Percentiles rank a stretch among this genome's conserved stretches.
Conservation (phyloP, 2,113 vertebrate species). For the Protobothrops flavoviridis region DNA sequence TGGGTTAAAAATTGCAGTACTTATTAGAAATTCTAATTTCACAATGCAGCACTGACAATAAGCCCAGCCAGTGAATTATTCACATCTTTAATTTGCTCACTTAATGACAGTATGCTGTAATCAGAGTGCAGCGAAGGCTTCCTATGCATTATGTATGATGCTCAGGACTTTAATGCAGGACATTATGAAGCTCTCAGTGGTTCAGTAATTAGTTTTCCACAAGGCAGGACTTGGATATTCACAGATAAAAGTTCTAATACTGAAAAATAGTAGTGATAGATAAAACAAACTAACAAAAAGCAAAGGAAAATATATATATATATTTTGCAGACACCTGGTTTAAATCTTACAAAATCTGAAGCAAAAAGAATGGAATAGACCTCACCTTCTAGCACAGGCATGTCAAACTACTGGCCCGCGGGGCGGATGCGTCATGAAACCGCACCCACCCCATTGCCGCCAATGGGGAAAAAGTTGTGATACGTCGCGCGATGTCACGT, state of each 20-base stretch:
- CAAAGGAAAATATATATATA: constrained; percentile 56
- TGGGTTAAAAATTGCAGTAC: constrained; percentile 88
- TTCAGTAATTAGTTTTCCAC: constrained; percentile 88
- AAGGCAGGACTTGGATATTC: constrained; percentile 85
- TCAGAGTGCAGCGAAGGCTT: constrained; percentile 85
- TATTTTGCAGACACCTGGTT: not conserved
- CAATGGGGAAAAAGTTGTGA: too few species aligned
- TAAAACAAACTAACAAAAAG: constrained; percentile 75
- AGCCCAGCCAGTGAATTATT: constrained; percentile 88
- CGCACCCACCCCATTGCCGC: too few species aligned
- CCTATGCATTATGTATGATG: constrained; percentile 88
- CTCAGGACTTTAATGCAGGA: constrained; percentile 87
- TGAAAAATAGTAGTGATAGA: constrained; percentile 69
- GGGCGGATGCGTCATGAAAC: too few species aligned
- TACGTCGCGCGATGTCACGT: too few species aligned
- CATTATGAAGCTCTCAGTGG: constrained; percentile 87
- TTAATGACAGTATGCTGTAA: constrained; percentile 90
- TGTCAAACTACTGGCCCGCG: too few species aligned
- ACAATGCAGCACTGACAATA: constrained; percentile 86
- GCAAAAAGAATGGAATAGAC: constrained; percentile 38
- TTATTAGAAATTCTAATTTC: constrained; percentile 92
- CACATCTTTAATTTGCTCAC: constrained; percentile 90
- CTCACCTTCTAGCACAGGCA: not conserved
- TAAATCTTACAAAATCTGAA: constrained; percentile 58
- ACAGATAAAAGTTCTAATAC: constrained; percentile 77